Base-by-base conservation (phyloP, 2,797 vertebrate genomes). In the Myiothlypis coronata region DNA sequence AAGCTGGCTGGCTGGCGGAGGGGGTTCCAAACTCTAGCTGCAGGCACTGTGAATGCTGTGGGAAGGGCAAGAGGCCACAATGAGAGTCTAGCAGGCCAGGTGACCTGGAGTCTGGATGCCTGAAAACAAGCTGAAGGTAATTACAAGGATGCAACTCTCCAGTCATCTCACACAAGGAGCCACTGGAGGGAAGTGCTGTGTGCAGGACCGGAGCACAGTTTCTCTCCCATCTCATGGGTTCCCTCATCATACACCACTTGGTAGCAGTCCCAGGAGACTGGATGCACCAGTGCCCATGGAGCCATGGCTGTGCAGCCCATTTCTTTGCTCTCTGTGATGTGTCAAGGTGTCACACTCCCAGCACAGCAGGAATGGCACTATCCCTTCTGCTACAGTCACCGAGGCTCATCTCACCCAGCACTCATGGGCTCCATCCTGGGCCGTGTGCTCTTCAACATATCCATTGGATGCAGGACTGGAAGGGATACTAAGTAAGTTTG, bases 331-430 rank as follows among this genome's bases (percentile, higher is more conserved):
- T 39, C 14, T 3, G 2, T 60, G 14, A 30, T 32, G 24, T 71
- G 22, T 15, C n/a, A 14, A 1, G 4, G 30, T 50, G 34, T 39
- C 61, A 9, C 1, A 1, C 19, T 34, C 11, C 44, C 1, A 2
- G 16, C 64, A 67, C 2, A 1, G 16, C 4, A 6, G 16, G 32
- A 4, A 1, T 9, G 23, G 67, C 47, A 53, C 21, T 14, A 43
- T 56, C 35, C 39, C 67, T 60, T 63, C 89, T 59, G 60, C 57
- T 65, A 11, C 1, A 3, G 53, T 12, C 60, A 44, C 41, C 0
- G 0, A 70, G 32, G 37, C 11, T 67, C 32, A 15, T 30, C 61
- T 75, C 53, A 30, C 53, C 32, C 39, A 9, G 20, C 22, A 8
- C 3, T 22, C 27, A 8, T 5, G 34, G 41, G 22, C 32, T 77